phyloP scores from a whole-genome alignment of 2,797 vertebrate genomes.

The Sciaenops ocellatus region DNA sequence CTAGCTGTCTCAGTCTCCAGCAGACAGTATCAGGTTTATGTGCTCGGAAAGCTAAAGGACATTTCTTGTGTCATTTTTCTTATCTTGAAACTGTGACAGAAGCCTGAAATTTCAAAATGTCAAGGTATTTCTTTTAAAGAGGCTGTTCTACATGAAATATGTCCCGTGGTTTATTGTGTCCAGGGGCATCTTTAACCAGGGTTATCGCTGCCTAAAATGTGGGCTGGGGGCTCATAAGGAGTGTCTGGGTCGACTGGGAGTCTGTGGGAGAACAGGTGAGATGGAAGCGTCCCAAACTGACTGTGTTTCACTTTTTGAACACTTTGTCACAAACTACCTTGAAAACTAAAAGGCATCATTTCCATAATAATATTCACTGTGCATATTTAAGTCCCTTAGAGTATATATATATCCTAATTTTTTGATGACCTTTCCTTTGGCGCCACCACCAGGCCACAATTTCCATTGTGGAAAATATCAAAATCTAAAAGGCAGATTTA shows the following conservation, averaged over 20 bases:
- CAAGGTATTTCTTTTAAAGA: slow-evolving; percentile 54
- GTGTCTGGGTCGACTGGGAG: slow-evolving; percentile 91
- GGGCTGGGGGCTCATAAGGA: slow-evolving; percentile 95
- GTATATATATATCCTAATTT: neutral
- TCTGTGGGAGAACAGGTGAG: slow-evolving; percentile 85
- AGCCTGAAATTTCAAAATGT: slow-evolving; percentile 61
- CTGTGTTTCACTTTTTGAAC: slow-evolving; percentile 3
- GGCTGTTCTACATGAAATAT: slow-evolving; percentile 36
- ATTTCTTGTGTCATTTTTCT: slow-evolving; percentile 42
- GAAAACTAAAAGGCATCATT: neutral
- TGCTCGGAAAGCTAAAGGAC: slow-evolving; percentile 50
- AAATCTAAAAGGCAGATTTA: slow-evolving; percentile 57
- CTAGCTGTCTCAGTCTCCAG: slow-evolving; percentile 3
- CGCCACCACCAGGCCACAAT: slow-evolving; percentile 2
- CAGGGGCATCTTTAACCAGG: slow-evolving; percentile 97
- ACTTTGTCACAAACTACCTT: neutral
- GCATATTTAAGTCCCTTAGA: neutral
- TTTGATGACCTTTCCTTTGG: slow-evolving; percentile 39
- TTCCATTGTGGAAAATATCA: slow-evolving; percentile 47
- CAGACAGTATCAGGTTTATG: slow-evolving; percentile 35
- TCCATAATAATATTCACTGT: slow-evolving; percentile 1
- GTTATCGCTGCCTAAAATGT: slow-evolving; percentile 93
- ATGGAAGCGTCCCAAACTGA: neutral
- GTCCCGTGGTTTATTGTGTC: slow-evolving; percentile 70
- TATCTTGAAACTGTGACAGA: slow-evolving; percentile 45